Evolutionary conservation across 2,797 vertebrate genomes (phyloP).

Genomic region (Nasua narica): DNA sequence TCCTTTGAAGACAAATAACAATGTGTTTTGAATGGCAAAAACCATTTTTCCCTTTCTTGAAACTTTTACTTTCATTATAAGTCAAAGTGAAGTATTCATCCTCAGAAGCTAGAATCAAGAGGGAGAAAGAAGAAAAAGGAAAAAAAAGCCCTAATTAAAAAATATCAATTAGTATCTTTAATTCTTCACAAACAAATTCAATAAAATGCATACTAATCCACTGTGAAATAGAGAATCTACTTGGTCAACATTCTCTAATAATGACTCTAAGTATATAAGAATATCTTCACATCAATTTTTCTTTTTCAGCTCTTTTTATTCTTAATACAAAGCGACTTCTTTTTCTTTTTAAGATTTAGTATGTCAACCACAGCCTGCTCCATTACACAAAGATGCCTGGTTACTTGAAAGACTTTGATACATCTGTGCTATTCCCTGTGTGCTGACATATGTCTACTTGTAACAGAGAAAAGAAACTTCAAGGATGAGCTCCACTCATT

Average conservation of each 20-base stretch:
- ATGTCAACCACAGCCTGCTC: slow-evolving; percentile 61
- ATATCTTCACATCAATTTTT: slow-evolving; percentile 52
- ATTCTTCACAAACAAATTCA: slow-evolving; percentile 25
- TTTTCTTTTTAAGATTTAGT: slow-evolving; percentile 52
- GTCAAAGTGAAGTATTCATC: not conserved
- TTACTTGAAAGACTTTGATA: slow-evolving; percentile 70
- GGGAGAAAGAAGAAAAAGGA: not conserved
- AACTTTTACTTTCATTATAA: not conserved
- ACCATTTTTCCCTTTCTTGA: not conserved
- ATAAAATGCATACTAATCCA: not conserved
- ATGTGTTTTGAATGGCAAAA: not conserved
- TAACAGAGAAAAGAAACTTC: slow-evolving; percentile 63
- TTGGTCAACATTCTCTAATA: slow-evolving; percentile 1
- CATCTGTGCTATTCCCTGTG: slow-evolving; percentile 60
- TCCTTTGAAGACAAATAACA: slow-evolving; percentile 2
- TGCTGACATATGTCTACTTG: slow-evolving; percentile 66
- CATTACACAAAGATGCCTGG: slow-evolving; percentile 55
- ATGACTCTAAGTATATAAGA: not conserved
- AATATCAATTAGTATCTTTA: slow-evolving; percentile 14
- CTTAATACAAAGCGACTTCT: slow-evolving; percentile 30
- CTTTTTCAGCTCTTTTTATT: slow-evolving; percentile 50
- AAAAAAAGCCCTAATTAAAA: not conserved
- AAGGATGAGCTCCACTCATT: slow-evolving; percentile 60
- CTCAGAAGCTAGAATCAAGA: not conserved
- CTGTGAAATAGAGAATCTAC: not conserved